Evolutionary conservation across 2,888 invertebrate genomes (phyloP).

Genomic region (Drosophila phalerata): DNA sequence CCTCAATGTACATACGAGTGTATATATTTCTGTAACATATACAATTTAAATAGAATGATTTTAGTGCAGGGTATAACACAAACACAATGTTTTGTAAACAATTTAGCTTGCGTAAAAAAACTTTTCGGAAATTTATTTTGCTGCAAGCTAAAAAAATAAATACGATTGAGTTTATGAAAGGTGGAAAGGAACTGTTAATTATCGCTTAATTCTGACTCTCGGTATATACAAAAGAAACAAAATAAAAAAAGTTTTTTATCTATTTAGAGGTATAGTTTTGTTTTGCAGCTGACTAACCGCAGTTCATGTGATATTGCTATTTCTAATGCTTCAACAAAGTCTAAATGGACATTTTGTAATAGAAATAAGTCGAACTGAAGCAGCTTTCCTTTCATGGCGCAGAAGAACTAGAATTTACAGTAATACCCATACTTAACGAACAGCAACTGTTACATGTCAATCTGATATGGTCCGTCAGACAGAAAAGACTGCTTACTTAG

Average conservation of each 20-base stretch:
- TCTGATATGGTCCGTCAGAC: slow-evolving; percentile 37
- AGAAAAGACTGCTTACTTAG: slow-evolving; percentile 7
- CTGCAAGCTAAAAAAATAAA: slow-evolving; percentile 23
- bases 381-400: slow-evolving; percentile 33
- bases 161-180: slow-evolving; percentile 5
- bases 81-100: slow-evolving; percentile 37
- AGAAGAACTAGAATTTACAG: slow-evolving; percentile 54
- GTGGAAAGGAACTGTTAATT: slow-evolving; percentile 15
- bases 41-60: slow-evolving; percentile 6
- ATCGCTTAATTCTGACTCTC: slow-evolving; percentile 4
- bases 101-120: slow-evolving; percentile 29
- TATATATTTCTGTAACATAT: slow-evolving; percentile 11
- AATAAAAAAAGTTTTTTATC: slow-evolving; percentile 15
- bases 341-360: slow-evolving; percentile 9
- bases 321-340: slow-evolving; percentile 1
- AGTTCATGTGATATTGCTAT: background rate
- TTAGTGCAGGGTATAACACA: slow-evolving; percentile 16
- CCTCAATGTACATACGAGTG: background rate
- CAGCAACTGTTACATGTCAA: slow-evolving; percentile 22
- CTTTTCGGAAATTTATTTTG: slow-evolving; percentile 17
- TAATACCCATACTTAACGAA: slow-evolving; percentile 23
- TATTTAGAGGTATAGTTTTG: background rate
- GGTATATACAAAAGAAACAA: slow-evolving; percentile 12
- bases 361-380: slow-evolving; percentile 2
- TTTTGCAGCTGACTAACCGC: slow-evolving; percentile 1